Evolutionary conservation across 2,888 invertebrate species (phyloP), one percentile per base, ranked within the genome.

Genomic region (Plutella xylostella): DNA sequence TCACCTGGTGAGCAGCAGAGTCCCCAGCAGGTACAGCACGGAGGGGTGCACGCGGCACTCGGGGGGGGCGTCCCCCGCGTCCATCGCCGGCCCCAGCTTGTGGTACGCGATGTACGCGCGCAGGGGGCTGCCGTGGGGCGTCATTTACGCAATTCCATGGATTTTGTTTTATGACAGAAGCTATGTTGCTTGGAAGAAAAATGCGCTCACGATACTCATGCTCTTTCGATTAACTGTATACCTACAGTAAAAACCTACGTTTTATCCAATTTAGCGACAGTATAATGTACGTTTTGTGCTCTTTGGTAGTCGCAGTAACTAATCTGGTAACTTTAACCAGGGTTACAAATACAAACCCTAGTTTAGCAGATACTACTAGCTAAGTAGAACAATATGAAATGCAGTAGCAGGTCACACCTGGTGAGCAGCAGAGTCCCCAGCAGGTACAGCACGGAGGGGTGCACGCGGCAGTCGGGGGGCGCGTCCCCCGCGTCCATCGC

Each of bases 1-100:
- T 53, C 48, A 83, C 85, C 83, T 84, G 54, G 84, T 84, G 48
- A 84, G 75, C 38, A 85, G 66, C 51, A 89, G 69, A 12, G 89
- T 88, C 46, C 88, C 88, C 58, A 88, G 72, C 38, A 90, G 72
- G 22, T 22, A 9, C 6, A 28, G n/a, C 28, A 28, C 7, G 85
- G 86, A 7, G 90, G 90, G 89, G 59, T 89, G 89, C 45, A 89
- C 85, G 58, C 87, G 86, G 66, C 89, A 89, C 58, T 88, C 88
- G 83, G 87, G 87, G 49, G 86, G 86, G 42, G 73, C 86, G 12
- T 57, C 54, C 58, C 85, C 85, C 47, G 83, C 65, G 55, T 85
- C 85, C 72, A 85, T 85, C 58, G 42, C 43, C n/a, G 48, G 17
- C 71, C 76, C 71, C 66, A 84, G 76, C 56, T 89, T 59, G 88